Evolutionary conservation across 2,113 vertebrate genomes (phyloP).

Genomic region (Oncorhynchus mykiss): DNA sequence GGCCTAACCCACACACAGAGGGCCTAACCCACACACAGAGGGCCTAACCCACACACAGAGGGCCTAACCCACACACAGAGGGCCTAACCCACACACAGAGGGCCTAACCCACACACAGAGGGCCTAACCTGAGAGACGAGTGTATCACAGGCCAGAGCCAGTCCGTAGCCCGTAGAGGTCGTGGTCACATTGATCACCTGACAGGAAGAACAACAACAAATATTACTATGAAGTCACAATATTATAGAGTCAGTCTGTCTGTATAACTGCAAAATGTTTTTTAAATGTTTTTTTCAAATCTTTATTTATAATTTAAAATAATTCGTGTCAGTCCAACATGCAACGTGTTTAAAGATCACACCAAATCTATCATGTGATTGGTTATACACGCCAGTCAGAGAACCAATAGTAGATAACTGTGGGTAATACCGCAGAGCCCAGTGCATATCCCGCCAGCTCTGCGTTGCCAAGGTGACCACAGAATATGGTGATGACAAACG

Average conservation of each 20-base stretch:
- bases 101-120: slow-evolving; percentile 64
- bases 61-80: slow-evolving; percentile 64
- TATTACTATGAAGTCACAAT: too few species aligned
- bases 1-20: slow-evolving; percentile 64
- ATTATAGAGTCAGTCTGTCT: too few species aligned
- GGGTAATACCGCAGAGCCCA: slow-evolving; percentile 83
- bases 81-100: slow-evolving; percentile 64
- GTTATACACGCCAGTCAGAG: not conserved
- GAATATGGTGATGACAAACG: slow-evolving; percentile 87
- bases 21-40: too few species aligned
- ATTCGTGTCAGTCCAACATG: too few species aligned
- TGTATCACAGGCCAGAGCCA: slow-evolving; percentile 86
- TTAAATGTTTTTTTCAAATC: not conserved
- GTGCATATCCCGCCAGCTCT: slow-evolving; percentile 84
- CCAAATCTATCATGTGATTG: not conserved
- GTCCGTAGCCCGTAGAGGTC: slow-evolving; percentile 78
- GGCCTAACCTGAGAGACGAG: slow-evolving; percentile 89
- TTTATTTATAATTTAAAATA: too few species aligned
- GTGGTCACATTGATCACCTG: slow-evolving; percentile 84
- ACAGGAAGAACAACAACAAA: slow-evolving; percentile 17
- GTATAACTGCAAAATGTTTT: not conserved
- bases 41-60: not conserved
- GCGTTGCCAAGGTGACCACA: slow-evolving; percentile 90
- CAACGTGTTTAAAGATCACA: too few species aligned
- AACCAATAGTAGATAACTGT: not conserved